phyloP scores from a whole-genome alignment of 2,113 vertebrate species.

The Gymnorhina tibicen region DNA sequence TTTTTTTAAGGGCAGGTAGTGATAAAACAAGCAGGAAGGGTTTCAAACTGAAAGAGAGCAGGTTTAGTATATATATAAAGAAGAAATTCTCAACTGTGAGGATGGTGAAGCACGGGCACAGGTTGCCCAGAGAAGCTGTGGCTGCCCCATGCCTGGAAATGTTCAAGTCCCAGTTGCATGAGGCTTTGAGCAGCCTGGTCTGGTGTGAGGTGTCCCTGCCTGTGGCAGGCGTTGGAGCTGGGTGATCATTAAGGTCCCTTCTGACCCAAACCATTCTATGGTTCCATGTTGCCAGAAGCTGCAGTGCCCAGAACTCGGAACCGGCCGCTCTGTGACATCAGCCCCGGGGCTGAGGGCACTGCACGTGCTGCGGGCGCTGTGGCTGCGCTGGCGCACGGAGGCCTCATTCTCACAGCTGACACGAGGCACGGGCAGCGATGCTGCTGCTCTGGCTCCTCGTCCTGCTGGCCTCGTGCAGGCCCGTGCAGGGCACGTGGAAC shows the following conservation, averaged over 20 bases:
- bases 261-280: neutral
- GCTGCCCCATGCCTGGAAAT: neutral
- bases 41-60: neutral
- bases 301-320: neutral
- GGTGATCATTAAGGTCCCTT: accelerated
- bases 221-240: neutral
- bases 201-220: neutral
- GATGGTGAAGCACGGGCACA: neutral
- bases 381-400: neutral
- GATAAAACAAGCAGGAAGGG: neutral
- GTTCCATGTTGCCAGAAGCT: neutral
- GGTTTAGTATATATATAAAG: neutral
- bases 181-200: neutral
- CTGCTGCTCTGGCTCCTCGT: neutral
- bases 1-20: neutral
- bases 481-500: neutral
- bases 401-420: accelerated
- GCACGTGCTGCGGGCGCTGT: accelerated
- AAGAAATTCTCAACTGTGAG: neutral
- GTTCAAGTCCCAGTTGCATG: neutral
- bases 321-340: neutral
- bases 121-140: neutral
- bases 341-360: accelerated
- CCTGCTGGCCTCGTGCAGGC: neutral
- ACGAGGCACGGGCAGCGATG: neutral